These are phyloP conservation scores for Parazoanthus darwini DNA, from an alignment of 92 coral and sea anemone genomes.

Conservation along the genomic window DNA sequence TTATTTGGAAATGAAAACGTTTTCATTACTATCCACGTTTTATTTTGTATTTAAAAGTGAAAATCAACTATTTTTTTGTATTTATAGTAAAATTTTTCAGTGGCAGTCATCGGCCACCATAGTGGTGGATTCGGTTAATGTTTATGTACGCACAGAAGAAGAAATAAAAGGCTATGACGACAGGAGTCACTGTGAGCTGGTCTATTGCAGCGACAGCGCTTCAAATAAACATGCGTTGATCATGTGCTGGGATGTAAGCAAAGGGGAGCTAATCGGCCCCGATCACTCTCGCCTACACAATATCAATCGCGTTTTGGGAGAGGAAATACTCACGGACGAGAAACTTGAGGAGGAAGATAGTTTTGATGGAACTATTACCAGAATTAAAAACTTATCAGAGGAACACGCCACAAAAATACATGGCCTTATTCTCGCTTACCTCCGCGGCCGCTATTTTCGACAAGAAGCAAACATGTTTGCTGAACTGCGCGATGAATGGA, in stretches of 20 bases:
- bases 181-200: background rate
- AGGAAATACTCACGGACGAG: constrained; percentile 13
- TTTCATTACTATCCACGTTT: too few relatives aligned
- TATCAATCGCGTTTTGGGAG: constrained; percentile 38
- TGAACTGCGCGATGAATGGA: constrained; percentile 53
- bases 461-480: constrained; percentile 47
- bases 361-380: background rate
- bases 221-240: background rate
- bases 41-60: too few relatives aligned
- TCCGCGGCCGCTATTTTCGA: constrained; percentile 53
- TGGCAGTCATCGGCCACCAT: too few relatives aligned
- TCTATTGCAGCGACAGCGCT: background rate
- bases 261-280: constrained; percentile 31
- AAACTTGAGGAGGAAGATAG: constrained; percentile 5
- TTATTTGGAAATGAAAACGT: too few relatives aligned
- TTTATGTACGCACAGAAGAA: background rate
- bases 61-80: too few relatives aligned
- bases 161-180: constrained; percentile 7
- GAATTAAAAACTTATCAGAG: background rate
- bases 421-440: constrained; percentile 37
- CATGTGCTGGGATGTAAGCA: constrained; percentile 13
- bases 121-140: background rate
- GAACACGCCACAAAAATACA: constrained; percentile 27
- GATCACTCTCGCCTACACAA: constrained; percentile 35
- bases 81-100: too few relatives aligned